Percentiles rank a stretch among this genome's conserved stretches.
Evolutionary conservation across 2,888 invertebrate genomes (phyloP).

Genomic region (Drosophila acutilabella): DNA sequence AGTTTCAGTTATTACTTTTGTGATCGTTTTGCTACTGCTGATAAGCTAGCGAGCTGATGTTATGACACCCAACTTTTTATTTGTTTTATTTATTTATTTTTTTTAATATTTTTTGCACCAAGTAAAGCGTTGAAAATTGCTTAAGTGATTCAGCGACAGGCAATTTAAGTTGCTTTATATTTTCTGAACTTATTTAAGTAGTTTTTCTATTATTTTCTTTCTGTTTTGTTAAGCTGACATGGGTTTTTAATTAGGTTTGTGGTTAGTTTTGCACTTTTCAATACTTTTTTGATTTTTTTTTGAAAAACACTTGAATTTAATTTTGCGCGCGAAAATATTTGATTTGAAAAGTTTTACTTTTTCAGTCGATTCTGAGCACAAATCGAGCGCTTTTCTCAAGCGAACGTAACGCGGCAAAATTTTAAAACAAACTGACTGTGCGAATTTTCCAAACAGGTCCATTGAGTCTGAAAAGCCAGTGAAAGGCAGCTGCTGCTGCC

Average conservation of each 20-base stretch:
- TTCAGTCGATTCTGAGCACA: neutral
- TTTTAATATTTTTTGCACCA: constrained; percentile 10
- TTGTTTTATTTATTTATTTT: constrained; percentile 15
- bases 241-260: neutral
- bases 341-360: constrained; percentile 16
- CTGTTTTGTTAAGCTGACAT: constrained; percentile 1
- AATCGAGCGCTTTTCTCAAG: constrained; percentile 24
- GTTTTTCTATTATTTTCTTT: neutral
- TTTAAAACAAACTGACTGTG: constrained; percentile 82
- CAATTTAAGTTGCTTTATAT: neutral
- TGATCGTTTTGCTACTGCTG: neutral
- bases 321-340: constrained; percentile 8
- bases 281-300: neutral
- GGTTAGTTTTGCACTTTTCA: neutral
- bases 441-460: constrained; percentile 81
- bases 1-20: constrained; percentile 3
- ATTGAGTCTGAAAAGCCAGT: constrained; percentile 64
- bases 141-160: constrained; percentile 31
- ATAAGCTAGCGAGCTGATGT: constrained; percentile 20
- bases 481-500: constrained; percentile 47
- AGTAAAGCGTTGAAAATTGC: constrained; percentile 37
- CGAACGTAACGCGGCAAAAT: constrained; percentile 72
- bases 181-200: neutral
- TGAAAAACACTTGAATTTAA: neutral
- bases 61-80: constrained; percentile 30